Conservation (phyloP, 2,888 invertebrate genomes). For the Archaeoteleia sp. region DNA sequence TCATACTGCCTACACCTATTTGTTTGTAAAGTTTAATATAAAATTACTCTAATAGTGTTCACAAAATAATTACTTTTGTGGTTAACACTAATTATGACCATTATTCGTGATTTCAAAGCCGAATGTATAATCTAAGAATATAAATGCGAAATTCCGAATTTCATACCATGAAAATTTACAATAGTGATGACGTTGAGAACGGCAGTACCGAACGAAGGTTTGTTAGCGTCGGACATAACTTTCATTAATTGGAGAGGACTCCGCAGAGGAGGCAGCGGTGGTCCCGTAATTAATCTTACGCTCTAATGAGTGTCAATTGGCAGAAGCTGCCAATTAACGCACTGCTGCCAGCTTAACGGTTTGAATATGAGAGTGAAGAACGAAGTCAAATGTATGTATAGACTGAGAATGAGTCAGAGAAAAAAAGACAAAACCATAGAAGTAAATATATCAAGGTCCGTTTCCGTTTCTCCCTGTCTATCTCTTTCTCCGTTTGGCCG, state of each 20-base stretch:
- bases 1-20: too few relatives aligned
- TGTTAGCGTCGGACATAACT: conserved; percentile 69
- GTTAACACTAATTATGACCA: conserved; percentile 6
- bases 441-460: not conserved
- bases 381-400: conserved; percentile 44
- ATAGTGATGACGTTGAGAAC: conserved; percentile 54
- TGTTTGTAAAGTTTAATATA: too few relatives aligned
- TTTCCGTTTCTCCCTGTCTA: not conserved
- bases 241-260: conserved; percentile 70
- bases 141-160: conserved; percentile 38
- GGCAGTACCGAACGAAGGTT: conserved; percentile 59
- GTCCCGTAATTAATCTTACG: conserved; percentile 68
- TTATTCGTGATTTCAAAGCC: conserved; percentile 12
- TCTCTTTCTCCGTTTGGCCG: not conserved
- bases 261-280: conserved; percentile 57
- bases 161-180: conserved; percentile 40
- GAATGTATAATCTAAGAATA: conserved; percentile 25
- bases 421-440: conserved; percentile 17
- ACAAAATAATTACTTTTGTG: conserved; percentile 4
- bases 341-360: conserved; percentile 58
- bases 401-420: conserved; percentile 20
- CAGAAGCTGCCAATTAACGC: conserved; percentile 70
- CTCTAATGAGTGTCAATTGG: conserved; percentile 71
- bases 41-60: too few relatives aligned
- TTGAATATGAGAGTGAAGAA: conserved; percentile 51